Percentiles rank a stretch among this genome's conserved stretches.
phyloP scores from a whole-genome alignment of 2,797 vertebrate genomes.

The Siniperca obscura region DNA sequence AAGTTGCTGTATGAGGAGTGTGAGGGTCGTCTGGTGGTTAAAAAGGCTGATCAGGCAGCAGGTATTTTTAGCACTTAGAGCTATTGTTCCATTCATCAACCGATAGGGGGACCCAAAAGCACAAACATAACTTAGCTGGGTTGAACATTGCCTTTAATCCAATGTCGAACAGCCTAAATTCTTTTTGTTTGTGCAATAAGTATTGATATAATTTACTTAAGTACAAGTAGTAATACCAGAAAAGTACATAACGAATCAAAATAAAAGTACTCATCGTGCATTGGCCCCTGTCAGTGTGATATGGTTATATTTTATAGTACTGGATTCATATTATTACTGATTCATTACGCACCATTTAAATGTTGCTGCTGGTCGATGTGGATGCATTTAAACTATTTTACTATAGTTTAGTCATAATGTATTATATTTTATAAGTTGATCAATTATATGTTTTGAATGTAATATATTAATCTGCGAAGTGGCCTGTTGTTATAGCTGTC shows the following conservation, averaged over 20 bases:
- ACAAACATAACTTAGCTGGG: background rate
- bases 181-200: background rate
- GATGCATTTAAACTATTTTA: background rate
- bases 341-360: background rate
- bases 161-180: background rate
- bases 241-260: conserved; percentile 12
- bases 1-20: background rate
- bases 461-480: background rate
- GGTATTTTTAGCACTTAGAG: conserved; percentile 13
- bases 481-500: background rate
- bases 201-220: background rate
- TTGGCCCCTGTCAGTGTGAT: background rate
- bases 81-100: conserved; percentile 29
- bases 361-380: background rate
- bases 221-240: background rate
- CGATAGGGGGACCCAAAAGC: conserved; percentile 63
- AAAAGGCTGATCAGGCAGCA: background rate
- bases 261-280: background rate
- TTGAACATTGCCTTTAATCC: background rate
- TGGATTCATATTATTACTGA: background rate
- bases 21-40: background rate
- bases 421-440: background rate
- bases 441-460: background rate
- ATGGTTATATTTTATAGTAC: background rate
- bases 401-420: background rate